Evolutionary conservation across 1,140 invertebrate genomes (phyloP), one percentile per base, ranked within the genome.

Genomic region (Brachionus koreanus): DNA sequence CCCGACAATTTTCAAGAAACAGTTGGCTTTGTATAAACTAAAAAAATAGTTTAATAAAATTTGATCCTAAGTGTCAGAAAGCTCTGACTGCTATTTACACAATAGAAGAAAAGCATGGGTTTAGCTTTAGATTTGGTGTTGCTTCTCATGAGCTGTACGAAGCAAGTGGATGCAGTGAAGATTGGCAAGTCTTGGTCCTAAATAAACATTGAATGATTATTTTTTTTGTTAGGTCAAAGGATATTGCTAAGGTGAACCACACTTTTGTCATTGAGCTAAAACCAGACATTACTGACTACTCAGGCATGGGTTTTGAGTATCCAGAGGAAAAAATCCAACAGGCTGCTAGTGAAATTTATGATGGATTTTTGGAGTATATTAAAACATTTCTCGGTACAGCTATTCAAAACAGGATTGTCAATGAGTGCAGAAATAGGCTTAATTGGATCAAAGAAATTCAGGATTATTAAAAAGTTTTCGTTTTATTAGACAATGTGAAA

Each of bases 81-180:
- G 76, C 76, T 0, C n/a, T 79, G 42, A 57, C 23, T n/a, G 76
- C 76, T 10, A 79, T 79, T 16, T 29, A 29, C 19, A 19, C 23
- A 42, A 57, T 79, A 10, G 49, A 79, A 57, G 23, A 79, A 79
- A 29, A 57, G 23, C 76, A 79, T 42, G 37, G 29, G 1, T 79
- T 79, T 65, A 79, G 19, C 10, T 79, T 37, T 42, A 16, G 25
- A 57, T 79, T 79, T 65, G 76, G 76, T 6, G 10, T 16, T 19
- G 76, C 76, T 65, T 37, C 76, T 16, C 37, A 61, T 57, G 49
- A 79, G 23, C 23, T 79, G 19, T 79, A 79, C 49, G 76, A 79
- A 65, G 76, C 76, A 1, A 79, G 76, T 65, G 76, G 76, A 35
- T 79, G 76, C 52, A 65, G 46, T 37, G 49, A 79, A 57, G 76